phyloP scores from a whole-genome alignment of 2,888 invertebrate genomes.

The Allolobophora icterica region DNA sequence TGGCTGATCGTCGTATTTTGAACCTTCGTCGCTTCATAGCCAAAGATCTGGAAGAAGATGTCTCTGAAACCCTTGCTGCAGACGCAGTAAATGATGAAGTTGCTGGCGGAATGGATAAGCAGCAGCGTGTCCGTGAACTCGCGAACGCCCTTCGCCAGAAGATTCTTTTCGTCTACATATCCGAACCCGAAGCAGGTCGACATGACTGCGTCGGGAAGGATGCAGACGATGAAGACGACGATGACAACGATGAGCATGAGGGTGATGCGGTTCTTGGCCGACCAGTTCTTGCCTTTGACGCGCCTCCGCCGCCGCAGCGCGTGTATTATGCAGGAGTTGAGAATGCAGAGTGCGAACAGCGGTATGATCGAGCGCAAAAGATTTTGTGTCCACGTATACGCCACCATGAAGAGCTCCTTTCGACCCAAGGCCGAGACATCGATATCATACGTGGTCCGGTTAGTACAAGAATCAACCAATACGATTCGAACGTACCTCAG shows the following conservation, averaged over 20 bases:
- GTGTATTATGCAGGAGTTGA: constrained; percentile 60
- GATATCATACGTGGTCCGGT: constrained; percentile 52
- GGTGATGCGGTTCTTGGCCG: constrained; percentile 61
- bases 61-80: constrained; percentile 50
- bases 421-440: constrained; percentile 54
- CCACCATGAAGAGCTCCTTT: constrained; percentile 56
- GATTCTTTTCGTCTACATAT: constrained; percentile 56
- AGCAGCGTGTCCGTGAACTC: constrained; percentile 51
- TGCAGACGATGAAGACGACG: constrained; percentile 61
- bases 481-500: constrained; percentile 55
- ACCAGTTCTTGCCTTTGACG: constrained; percentile 44
- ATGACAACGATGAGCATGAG: constrained; percentile 63
- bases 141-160: constrained; percentile 49
- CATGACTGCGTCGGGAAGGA: constrained; percentile 64
- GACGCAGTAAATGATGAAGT: constrained; percentile 51
- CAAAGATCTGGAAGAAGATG: constrained; percentile 46
- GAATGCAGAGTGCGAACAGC: constrained; percentile 57
- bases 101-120: constrained; percentile 50
- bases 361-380: constrained; percentile 60
- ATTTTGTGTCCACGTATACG: constrained; percentile 61
- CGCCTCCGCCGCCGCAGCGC: constrained; percentile 45
- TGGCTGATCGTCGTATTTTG: background rate
- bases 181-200: constrained; percentile 59
- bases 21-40: constrained; percentile 12
- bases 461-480: constrained; percentile 48